phyloP scores from a whole-genome alignment of 2,888 invertebrate species.

The Norana najaformis region DNA sequence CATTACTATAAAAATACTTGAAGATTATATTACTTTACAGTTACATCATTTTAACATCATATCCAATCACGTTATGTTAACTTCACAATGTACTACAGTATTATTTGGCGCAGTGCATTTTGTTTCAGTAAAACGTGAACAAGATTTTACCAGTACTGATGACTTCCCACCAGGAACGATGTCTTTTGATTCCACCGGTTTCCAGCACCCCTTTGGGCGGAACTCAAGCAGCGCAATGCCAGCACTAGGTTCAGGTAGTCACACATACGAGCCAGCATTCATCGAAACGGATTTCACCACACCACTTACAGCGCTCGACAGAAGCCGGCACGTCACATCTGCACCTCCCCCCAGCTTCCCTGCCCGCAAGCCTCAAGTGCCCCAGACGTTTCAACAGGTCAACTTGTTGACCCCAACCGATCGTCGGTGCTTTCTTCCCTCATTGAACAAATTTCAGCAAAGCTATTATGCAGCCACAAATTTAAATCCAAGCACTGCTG shows the following conservation, averaged over 20 bases:
- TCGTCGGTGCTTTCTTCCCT: not conserved
- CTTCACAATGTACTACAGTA: not conserved
- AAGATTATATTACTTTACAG: not conserved
- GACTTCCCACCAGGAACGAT: not conserved
- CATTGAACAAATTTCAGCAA: not conserved
- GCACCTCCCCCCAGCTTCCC: not conserved
- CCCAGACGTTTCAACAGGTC: not conserved
- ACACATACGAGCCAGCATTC: constrained; percentile 31
- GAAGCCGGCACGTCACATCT: not conserved
- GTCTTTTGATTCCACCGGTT: constrained; percentile 14
- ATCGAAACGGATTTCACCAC: constrained; percentile 36
- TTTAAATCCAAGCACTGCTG: not conserved
- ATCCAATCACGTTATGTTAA: not conserved
- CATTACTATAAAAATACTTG: not conserved
- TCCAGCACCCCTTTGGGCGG: not conserved
- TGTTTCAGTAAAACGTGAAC: constrained; percentile 2
- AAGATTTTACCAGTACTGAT: not conserved
- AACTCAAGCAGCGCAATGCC: not conserved
- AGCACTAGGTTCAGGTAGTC: not conserved
- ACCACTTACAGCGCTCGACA: not conserved
- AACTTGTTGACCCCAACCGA: not conserved
- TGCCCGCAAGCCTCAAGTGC: not conserved
- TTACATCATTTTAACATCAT: not conserved
- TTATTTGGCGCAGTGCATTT: not conserved
- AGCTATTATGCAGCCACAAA: not conserved